Base-by-base conservation (phyloP, 2,888 invertebrate species). In the Yponomeuta sedellus region DNA sequence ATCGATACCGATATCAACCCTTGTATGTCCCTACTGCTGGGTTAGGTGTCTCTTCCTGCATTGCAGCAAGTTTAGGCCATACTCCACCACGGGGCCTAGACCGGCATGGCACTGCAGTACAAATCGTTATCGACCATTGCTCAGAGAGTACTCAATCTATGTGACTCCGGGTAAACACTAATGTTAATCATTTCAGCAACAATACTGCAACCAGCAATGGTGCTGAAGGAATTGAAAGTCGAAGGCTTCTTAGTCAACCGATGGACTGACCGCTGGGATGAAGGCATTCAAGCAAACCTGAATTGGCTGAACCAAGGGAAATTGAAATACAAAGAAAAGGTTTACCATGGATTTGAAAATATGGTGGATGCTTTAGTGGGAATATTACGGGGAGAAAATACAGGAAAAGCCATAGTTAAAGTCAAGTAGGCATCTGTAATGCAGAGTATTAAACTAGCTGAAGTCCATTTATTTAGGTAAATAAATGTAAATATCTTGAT, bases 291-390 rank as follows among this genome's bases (percentile, higher is more conserved):
- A 39, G 92, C 93, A 71, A 94, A 95, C 80, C 73, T 92, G n/a
- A 79, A 91, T 67, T 94, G 94, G 94, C 82, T 95, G 67, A 82
- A 85, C 64, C 93, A 94, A 85, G 96, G 95, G 58, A 95, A 95
- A 82, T 74, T 96, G 12, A 93, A 93, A 74, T 94, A 94, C 75
- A 88, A 88, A 69, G 96, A 96, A 81, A 94, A 95, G 62, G 77
- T 94, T 1, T 94, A 94, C 2, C 84, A 94, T 68, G 96, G 95
- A 2, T 95, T 96, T 80, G 94, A 95, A 70, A 95, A 95, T 72
- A 94, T 94, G 92, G 94, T 94, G 1, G 89, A 93, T 64, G 95
- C 95, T 52, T 93, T 96, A 68, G 87, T 93, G 66, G 94, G 93
- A 16, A 91, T 96, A 77, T 81, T 92, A 10, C 79, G 85, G 66